phyloP scores from a whole-genome alignment of 2,113 vertebrate genomes.

The Crotalus viridis region DNA sequence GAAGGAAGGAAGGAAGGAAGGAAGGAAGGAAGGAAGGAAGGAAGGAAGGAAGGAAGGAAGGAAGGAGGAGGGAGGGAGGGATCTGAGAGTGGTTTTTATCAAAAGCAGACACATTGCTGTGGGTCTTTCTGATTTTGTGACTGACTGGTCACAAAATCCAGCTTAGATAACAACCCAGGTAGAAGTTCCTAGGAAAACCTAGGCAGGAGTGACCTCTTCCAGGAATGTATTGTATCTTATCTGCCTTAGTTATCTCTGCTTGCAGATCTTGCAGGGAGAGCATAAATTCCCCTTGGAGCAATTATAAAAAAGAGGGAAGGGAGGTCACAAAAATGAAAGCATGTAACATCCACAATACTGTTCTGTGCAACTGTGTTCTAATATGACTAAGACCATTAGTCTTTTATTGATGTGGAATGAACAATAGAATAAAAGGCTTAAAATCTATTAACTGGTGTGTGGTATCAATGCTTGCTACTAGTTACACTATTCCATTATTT shows the following conservation, averaged over 20 bases:
- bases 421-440: neutral
- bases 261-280: neutral
- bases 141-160: neutral
- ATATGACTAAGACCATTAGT: neutral
- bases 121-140: neutral
- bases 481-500: neutral
- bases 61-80: neutral
- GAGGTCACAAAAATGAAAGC: neutral
- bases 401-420: neutral
- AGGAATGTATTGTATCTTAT: neutral
- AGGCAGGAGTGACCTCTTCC: neutral
- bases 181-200: neutral
- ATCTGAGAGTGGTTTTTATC: neutral
- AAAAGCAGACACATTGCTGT: neutral
- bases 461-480: neutral
- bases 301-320: neutral
- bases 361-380: neutral
- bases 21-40: neutral
- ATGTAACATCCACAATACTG: neutral
- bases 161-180: neutral
- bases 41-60: neutral
- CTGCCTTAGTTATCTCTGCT: neutral
- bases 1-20: neutral
- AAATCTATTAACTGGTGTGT: neutral
- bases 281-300: neutral